Evolutionary conservation across 2,113 vertebrate genomes (phyloP).

Genomic region (Chionomys nivalis): DNA sequence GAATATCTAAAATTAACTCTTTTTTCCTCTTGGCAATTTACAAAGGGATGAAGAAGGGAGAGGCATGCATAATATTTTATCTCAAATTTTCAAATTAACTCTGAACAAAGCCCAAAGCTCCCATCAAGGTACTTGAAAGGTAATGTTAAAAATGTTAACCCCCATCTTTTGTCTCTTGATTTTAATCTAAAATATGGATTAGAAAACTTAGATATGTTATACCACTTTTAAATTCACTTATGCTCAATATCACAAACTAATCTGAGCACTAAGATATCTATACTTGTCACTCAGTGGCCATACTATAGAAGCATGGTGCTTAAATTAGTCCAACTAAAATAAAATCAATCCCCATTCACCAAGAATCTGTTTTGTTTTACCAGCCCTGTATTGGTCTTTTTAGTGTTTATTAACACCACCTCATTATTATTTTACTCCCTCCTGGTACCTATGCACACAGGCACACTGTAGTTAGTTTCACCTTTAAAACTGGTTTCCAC

Average conservation of each 20-base stretch:
- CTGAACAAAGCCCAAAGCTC: neutral
- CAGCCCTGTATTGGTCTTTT: neutral
- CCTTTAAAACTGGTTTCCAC: neutral
- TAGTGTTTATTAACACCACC: neutral
- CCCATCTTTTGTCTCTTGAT: neutral
- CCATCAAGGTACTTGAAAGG: slow-evolving; percentile 1
- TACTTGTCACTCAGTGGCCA: neutral
- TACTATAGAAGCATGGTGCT: neutral
- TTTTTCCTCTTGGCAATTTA: neutral
- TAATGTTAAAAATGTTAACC: neutral
- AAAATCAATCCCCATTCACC: neutral
- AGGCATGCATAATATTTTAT: neutral
- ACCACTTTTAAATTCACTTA: slow-evolving; percentile 1
- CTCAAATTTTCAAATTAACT: slow-evolving; percentile 41
- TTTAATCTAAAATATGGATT: slow-evolving; percentile 42
- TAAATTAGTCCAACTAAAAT: neutral
- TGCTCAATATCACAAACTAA: neutral
- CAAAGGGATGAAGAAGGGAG: neutral
- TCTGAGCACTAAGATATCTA: neutral
- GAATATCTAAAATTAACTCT: neutral
- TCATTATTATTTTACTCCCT: neutral
- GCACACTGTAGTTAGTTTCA: neutral
- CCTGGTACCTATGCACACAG: neutral
- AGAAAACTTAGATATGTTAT: neutral
- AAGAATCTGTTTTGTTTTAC: neutral